Percentiles rank a stretch among this genome's conserved stretches.
These are phyloP conservation scores for Podarcis lilfordi DNA, from an alignment of 2,797 vertebrate genomes.

Conservation along the genomic window DNA sequence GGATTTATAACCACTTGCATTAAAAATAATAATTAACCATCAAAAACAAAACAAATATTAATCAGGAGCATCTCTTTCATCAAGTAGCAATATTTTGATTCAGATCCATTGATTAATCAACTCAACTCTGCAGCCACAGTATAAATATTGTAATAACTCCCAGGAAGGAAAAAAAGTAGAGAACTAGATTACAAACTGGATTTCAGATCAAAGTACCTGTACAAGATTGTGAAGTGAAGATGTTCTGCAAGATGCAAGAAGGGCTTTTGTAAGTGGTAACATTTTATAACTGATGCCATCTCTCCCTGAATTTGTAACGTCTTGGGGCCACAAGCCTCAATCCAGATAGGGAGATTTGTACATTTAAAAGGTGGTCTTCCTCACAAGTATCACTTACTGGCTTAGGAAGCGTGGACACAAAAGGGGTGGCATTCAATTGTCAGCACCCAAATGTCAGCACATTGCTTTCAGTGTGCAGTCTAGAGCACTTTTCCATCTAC, in stretches of 20 bases:
- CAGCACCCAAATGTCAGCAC: background rate
- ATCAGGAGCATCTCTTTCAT: background rate
- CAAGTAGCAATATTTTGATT: background rate
- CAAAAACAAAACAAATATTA: background rate
- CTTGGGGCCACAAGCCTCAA: slow-evolving; percentile 26
- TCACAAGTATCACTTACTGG: background rate
- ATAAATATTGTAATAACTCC: slow-evolving; percentile 70
- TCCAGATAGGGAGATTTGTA: background rate
- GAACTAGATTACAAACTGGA: slow-evolving; percentile 68
- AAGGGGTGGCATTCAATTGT: background rate
- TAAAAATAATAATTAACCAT: background rate
- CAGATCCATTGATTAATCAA: background rate
- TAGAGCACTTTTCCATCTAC: background rate
- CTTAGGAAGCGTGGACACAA: background rate
- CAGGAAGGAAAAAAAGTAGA: slow-evolving; percentile 51
- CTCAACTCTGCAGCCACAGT: background rate
- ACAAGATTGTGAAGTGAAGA: slow-evolving; percentile 62
- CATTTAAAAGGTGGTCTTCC: background rate
- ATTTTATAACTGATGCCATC: slow-evolving; percentile 64
- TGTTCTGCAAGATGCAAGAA: slow-evolving; percentile 33
- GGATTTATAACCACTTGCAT: background rate
- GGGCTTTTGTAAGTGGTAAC: slow-evolving; percentile 52
- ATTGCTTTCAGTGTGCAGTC: background rate
- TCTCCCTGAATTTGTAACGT: slow-evolving; percentile 56
- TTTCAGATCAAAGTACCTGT: slow-evolving; percentile 70